Percentiles rank a stretch among this genome's conserved stretches.
Conservation (phyloP, 2,888 invertebrate genomes). For the Idaea dimidiata region DNA sequence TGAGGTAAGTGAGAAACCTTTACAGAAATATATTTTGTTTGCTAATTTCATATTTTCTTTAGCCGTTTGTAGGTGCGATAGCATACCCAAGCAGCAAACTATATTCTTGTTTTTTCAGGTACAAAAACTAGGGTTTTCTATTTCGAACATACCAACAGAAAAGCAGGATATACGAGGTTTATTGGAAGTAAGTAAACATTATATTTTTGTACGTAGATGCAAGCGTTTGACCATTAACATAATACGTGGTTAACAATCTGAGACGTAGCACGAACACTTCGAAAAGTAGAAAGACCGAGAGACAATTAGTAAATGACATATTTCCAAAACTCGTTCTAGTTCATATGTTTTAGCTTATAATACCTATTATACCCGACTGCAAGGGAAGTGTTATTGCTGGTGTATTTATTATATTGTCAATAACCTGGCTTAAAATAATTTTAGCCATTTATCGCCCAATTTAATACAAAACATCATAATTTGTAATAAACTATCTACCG, state of each 20-base stretch:
- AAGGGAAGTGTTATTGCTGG: no score
- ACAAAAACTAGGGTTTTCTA: conserved; percentile 46
- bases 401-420: no score
- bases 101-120: conserved; percentile 42
- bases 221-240: background rate
- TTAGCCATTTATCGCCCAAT: no score
- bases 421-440: no score
- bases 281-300: background rate
- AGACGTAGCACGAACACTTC: background rate
- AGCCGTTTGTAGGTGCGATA: no score
- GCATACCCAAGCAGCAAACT: no score
- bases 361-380: no score
- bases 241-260: background rate
- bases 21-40: background rate
- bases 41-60: no score
- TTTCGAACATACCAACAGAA: conserved; percentile 55
- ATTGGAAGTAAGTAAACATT: conserved; percentile 47
- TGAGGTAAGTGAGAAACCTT: conserved; percentile 39
- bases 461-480: no score
- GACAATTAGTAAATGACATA: background rate
- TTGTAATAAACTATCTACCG: no score
- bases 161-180: conserved; percentile 50
- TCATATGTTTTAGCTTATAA: no score
- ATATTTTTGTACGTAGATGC: background rate
- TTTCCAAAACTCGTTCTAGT: no score